phyloP scores from a whole-genome alignment of 2,113 vertebrate species.

The Picathartes gymnocephalus region DNA sequence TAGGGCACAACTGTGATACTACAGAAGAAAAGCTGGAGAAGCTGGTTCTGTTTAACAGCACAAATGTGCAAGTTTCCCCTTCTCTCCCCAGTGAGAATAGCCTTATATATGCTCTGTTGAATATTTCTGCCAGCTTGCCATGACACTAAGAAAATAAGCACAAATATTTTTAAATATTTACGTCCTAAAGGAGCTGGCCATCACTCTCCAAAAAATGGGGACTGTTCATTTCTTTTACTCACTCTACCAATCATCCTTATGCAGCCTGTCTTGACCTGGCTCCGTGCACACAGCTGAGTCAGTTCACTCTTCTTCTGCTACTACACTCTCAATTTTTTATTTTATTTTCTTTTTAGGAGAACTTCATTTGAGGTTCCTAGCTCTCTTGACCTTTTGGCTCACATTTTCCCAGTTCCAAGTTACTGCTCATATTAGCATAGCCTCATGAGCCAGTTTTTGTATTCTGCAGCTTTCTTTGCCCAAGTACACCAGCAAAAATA shows the following conservation, averaged over 20 bases:
- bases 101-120: neutral
- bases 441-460: neutral
- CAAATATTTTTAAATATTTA: neutral
- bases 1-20: neutral
- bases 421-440: neutral
- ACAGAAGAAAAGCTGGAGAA: neutral
- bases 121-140: neutral
- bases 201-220: neutral
- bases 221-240: neutral
- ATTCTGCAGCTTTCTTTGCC: neutral
- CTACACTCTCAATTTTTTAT: neutral
- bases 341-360: neutral
- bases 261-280: neutral
- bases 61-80: neutral
- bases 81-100: neutral
- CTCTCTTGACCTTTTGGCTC: neutral
- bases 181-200: neutral
- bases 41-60: neutral
- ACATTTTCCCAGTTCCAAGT: neutral
- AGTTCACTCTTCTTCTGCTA: neutral
- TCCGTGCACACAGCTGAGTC: neutral
- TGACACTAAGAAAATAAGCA: neutral
- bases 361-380: neutral
- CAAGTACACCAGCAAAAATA: neutral
- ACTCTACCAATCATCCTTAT: neutral